These are phyloP conservation scores for Amphipoea oculea DNA, from an alignment of 2,888 invertebrate species.

Conservation along the genomic window DNA sequence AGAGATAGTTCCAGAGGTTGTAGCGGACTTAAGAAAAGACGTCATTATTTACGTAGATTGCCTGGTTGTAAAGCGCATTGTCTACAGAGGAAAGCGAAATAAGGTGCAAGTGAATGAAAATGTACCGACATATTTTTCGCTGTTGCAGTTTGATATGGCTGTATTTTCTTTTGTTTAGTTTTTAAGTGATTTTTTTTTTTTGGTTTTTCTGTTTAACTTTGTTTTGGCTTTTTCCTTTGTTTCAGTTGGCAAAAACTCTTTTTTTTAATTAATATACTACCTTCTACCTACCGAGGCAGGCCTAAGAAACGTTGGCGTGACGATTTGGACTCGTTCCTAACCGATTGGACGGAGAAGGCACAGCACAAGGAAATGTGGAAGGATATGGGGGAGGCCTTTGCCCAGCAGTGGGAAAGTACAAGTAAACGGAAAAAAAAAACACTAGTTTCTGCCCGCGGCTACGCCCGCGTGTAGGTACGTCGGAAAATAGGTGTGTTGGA, in stretches of 20 bases:
- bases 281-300: not conserved
- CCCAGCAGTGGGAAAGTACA: no score
- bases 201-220: not conserved
- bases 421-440: no score
- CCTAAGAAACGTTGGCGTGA: no score
- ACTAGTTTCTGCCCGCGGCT: not conserved
- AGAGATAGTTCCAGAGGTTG: conserved; percentile 46
- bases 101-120: conserved; percentile 43
- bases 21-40: conserved; percentile 47
- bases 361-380: no score
- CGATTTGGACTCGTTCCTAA: no score
- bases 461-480: no score
- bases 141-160: conserved; percentile 1
- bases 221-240: not conserved
- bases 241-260: no score
- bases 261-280: not conserved
- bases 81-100: conserved; percentile 40
- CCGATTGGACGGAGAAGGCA: no score
- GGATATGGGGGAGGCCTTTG: no score
- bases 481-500: no score
- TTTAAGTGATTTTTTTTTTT: no score
- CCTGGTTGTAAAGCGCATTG: conserved; percentile 59
- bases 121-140: conserved; percentile 27
- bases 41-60: conserved; percentile 63
- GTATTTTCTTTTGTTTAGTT: not conserved